Evolutionary conservation across 2,113 vertebrate genomes (phyloP).

Genomic region (Ranitomeya imitator): DNA sequence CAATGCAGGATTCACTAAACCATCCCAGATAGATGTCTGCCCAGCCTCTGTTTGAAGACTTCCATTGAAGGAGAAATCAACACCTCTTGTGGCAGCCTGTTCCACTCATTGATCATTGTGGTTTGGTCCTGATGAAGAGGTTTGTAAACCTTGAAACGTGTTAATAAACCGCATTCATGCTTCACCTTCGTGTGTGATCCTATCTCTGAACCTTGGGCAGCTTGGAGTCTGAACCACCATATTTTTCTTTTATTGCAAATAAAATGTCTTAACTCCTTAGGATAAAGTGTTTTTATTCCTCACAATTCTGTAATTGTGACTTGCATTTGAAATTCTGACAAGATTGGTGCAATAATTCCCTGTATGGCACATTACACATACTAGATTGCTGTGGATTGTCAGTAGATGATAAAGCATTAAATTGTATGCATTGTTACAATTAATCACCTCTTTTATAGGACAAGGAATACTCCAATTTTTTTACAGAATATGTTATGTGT

Average conservation of each 20-base stretch:
- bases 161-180: too few relatives aligned
- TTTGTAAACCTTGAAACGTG: too few relatives aligned
- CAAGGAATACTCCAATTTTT: not conserved
- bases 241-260: not conserved
- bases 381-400: not conserved
- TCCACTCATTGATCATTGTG: too few relatives aligned
- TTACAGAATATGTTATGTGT: not conserved
- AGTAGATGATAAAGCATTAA: not conserved
- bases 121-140: too few relatives aligned
- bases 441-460: not conserved
- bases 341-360: not conserved
- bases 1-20: too few relatives aligned
- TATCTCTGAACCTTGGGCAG: too few relatives aligned
- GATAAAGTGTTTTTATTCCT: not conserved
- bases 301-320: not conserved
- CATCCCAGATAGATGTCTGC: too few relatives aligned
- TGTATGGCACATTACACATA: not conserved
- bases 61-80: too few relatives aligned
- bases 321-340: not conserved
- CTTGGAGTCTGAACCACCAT: not conserved
- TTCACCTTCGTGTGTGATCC: too few relatives aligned
- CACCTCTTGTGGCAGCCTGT: too few relatives aligned
- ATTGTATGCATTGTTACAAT: not conserved
- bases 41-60: too few relatives aligned
- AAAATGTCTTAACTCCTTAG: not conserved